phyloP scores from a whole-genome alignment of 2,797 vertebrate genomes.

The Euthynnus affinis region DNA sequence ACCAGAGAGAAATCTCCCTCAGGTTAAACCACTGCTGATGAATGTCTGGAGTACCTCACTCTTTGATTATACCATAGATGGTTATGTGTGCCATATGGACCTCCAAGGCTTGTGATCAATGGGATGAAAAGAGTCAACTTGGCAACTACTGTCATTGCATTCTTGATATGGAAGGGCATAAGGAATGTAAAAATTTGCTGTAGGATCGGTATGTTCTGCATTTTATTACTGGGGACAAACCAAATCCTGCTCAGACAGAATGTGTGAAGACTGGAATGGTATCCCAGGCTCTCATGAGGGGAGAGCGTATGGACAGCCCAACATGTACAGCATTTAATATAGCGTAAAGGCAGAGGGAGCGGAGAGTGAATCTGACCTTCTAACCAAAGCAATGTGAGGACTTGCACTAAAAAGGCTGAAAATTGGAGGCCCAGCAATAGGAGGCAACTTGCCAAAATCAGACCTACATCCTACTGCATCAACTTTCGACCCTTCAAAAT shows the following conservation, averaged over 20 bases:
- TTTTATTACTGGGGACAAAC: slow-evolving; percentile 11
- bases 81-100: slow-evolving; percentile 1
- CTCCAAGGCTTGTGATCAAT: slow-evolving; percentile 1
- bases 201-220: neutral
- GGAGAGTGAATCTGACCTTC: slow-evolving; percentile 7
- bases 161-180: slow-evolving; percentile 9
- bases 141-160: slow-evolving; percentile 8
- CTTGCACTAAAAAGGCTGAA: slow-evolving; percentile 25
- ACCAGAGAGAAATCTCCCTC: slow-evolving; percentile 8
- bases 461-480: slow-evolving; percentile 25
- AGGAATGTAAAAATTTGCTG: neutral
- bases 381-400: slow-evolving; percentile 36
- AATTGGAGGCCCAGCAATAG: slow-evolving; percentile 36
- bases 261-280: neutral
- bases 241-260: neutral
- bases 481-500: slow-evolving; percentile 23
- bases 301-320: neutral
- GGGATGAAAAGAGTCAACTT: slow-evolving; percentile 2
- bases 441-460: slow-evolving; percentile 43
- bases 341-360: slow-evolving; percentile 10
- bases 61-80: slow-evolving; percentile 15
- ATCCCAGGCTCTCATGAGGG: neutral
- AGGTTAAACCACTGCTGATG: slow-evolving; percentile 17
- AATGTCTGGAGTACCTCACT: slow-evolving; percentile 10
- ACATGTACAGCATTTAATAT: slow-evolving; percentile 19